Base-by-base conservation (phyloP, 2,113 vertebrate genomes). In the Nycticryphes semicollaris region DNA sequence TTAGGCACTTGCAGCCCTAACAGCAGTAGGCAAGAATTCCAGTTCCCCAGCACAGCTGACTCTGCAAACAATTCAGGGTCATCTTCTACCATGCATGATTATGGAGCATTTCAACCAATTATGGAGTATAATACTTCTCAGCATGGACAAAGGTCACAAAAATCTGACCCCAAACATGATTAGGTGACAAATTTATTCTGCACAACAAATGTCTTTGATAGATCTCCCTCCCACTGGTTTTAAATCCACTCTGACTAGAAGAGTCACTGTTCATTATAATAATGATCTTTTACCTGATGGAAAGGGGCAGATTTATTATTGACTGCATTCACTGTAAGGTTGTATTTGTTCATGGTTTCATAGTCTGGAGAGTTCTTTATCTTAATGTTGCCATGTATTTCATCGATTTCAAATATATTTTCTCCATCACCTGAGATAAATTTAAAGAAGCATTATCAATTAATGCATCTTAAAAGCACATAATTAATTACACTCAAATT, bases 261-360 rank as follows among this genome's bases (percentile, higher is more conserved):
- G 33, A n/a, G 33, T 63, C 9, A 3, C 47, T 41, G 16, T 59
- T 90, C 4, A 28, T 90, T 88, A 63, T 30, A 90, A 7, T 24
- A 80, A 68, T 11, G 10, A 14, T 45, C 54, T 59, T 81, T 97
- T 95, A 98, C 97, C 97, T 97, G 53, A 59, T 91, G 8, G 75
- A 97, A 98, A 51, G 97, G 97, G 16, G 90, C 82, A 51, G 97
- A 96, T 92, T 96, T 98, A 53, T 63, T 95, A 89, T 98, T 97
- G 92, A 87, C 43, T 77, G 97, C 96, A 45, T 47, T 96, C 82
- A 97, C 90, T 74, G 84, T 93, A 30, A 97, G 89, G 54, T 7
- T 91, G 83, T 96, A 96, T 37, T 64, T 87, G 73, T 78, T 87
- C 73, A 47, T 48, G 19, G 54, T 72, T 96, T 98, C 96, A 16